phyloP scores from a whole-genome alignment of 2,113 vertebrate species.

The Irena cyanogastra region DNA sequence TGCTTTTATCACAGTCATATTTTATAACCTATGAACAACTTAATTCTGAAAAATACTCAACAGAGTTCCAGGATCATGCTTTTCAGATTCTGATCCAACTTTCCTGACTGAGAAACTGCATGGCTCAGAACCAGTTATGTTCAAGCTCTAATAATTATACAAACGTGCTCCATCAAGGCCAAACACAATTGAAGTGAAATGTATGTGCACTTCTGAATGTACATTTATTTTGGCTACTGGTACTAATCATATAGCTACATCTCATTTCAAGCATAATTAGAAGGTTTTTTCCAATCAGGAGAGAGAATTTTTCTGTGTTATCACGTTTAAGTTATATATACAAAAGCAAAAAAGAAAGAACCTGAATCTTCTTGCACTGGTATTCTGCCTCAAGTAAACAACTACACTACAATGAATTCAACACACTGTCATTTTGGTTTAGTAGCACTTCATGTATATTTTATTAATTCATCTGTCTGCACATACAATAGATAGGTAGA shows the following conservation, averaged over 20 bases:
- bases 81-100: not conserved
- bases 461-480: not conserved
- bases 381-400: not conserved
- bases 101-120: not conserved
- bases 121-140: not conserved
- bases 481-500: not conserved
- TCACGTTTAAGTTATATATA: not conserved
- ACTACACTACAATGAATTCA: not conserved
- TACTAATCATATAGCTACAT: not conserved
- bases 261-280: not conserved
- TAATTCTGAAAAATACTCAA: not conserved
- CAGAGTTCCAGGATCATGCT: not conserved
- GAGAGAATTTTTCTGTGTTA: not conserved
- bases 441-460: not conserved
- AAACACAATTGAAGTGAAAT: not conserved
- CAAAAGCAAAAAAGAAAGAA: not conserved
- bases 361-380: not conserved
- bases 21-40: not conserved
- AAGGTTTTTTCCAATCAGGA: not conserved
- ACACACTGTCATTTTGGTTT: not conserved
- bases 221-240: not conserved
- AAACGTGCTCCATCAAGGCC: not conserved
- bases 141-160: not conserved
- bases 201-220: not conserved
- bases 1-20: not conserved